Evolutionary conservation across 92 coral and sea anemone genomes (phyloP), one percentile per base, ranked within the genome.

Genomic region (Pocillopora grandis): DNA sequence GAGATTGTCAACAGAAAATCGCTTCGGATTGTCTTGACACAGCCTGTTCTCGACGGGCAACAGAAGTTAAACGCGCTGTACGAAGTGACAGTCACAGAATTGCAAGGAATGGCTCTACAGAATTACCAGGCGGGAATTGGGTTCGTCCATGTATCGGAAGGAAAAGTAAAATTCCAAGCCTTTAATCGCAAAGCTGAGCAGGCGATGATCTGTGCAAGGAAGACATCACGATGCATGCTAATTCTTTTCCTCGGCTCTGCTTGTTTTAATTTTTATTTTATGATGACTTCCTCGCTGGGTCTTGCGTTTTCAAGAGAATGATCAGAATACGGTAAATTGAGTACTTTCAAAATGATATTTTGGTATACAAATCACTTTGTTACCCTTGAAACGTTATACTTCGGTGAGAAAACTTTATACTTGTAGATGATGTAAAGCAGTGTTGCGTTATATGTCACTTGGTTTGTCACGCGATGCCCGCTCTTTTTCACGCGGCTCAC

Each of bases 151-250:
- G 60, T 86, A 71, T 71, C 68, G 12, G 92, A 88, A 18, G 94
- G 92, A 62, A 80, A 74, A 61, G 91, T 93, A 62, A 76, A 93
- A 62, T 91, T 93, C 77, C 97, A 93, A 86, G 97, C 94, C 13
- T 91, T 93, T 66, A 93, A 88, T 74, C 71, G 86, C 12, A 42
- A 20, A n/a, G 97, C 97, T 12, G 66, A 85, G 27, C 58, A 65
- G 4, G 67, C 42, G 18, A 88, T 93, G 92, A 23, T 66, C 57
- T 15, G 66, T 62, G 94, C 94, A 13, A 55, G 78, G 49, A 71
- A 90, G 15, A 75, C 12, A 9, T 93, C 97, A 18, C 76, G 96
- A 21, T 60, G 80, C 63, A 80, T 92, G 91, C 73, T 92, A 64
- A 66, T 88, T 66, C 73, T 90, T 57, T 90, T 90, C 78, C 42